Conservation (phyloP, 2,113 vertebrate species). For the Bubalus kerabau region DNA sequence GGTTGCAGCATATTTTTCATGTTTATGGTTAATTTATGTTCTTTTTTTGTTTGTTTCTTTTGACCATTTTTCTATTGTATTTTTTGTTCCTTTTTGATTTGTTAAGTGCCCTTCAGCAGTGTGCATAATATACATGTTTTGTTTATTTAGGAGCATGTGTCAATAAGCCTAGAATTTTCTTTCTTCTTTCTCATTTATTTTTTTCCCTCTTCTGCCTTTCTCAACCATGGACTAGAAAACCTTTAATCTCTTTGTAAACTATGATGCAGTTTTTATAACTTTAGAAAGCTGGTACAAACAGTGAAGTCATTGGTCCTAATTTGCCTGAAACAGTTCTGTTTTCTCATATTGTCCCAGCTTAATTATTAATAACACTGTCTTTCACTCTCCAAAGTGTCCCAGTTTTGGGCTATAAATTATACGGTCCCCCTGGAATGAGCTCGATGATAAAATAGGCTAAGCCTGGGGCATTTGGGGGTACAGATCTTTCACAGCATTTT, state of each 20-base stretch:
- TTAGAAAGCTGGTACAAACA: not conserved
- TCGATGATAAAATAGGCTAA: not conserved
- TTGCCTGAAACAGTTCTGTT: constrained; percentile 6
- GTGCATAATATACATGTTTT: not conserved
- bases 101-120: not conserved
- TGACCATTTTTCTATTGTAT: not conserved
- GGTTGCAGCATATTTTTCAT: not conserved
- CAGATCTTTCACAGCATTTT: not conserved
- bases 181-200: not conserved
- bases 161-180: not conserved
- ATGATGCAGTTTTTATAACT: not conserved
- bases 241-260: not conserved
- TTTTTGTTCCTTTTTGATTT: constrained; percentile 7
- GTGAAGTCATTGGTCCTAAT: not conserved
- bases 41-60: not conserved
- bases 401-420: not conserved
- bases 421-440: not conserved
- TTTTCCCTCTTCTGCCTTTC: not conserved
- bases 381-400: not conserved
- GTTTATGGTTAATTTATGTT: not conserved
- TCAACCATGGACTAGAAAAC: not conserved
- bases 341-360: not conserved
- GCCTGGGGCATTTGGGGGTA: not conserved
- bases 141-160: not conserved
- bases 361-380: constrained; percentile 17